Evolutionary conservation across 2,888 invertebrate species (phyloP).

Genomic region (Acanthosepion lycidas): DNA sequence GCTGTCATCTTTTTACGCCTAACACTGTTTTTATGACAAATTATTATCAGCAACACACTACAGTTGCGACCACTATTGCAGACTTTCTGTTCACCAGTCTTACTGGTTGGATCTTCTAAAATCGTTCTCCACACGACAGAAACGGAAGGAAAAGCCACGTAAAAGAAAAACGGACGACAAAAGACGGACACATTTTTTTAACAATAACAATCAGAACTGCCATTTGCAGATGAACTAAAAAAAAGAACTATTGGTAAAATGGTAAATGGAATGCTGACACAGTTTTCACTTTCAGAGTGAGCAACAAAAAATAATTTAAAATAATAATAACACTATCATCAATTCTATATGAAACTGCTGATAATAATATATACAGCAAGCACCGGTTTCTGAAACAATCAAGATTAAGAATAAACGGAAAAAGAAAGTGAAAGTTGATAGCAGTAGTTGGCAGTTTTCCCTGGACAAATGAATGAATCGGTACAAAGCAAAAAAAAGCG

Average conservation of each 20-base stretch:
- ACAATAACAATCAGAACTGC: neutral
- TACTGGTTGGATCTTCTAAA: neutral
- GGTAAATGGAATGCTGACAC: neutral
- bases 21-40: neutral
- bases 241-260: neutral
- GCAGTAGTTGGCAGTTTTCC: neutral
- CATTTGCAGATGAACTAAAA: neutral
- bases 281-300: neutral
- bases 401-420: neutral
- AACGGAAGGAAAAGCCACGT: neutral
- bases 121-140: neutral
- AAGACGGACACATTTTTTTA: neutral
- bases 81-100: neutral
- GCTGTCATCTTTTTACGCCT: neutral
- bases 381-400: neutral
- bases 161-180: neutral
- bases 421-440: neutral
- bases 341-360: neutral
- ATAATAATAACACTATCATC: neutral
- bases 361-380: neutral
- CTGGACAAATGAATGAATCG: conserved; percentile 9
- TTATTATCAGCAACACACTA: neutral
- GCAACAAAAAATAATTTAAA: neutral
- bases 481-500: neutral
- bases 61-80: neutral